Evolutionary conservation across 2,888 invertebrate genomes (phyloP), one percentile per base, ranked within the genome.

Genomic region (Criorhina ranunculi): DNA sequence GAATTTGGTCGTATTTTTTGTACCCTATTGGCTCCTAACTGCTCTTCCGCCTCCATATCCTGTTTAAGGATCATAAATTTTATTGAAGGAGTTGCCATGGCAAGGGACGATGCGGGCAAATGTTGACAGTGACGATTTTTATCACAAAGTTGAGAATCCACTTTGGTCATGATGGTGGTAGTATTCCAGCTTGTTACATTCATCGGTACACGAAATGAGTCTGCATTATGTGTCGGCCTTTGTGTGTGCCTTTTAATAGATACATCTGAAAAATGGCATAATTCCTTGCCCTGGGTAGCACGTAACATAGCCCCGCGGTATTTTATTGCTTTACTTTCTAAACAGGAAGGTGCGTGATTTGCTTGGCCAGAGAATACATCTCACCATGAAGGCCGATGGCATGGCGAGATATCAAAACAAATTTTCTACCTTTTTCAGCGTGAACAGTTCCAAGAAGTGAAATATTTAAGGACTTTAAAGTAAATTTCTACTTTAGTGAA

Each of bases 21-120:
- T 57, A 40, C 19, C 15, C 17, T 17, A 11, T 59, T 44, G 15
- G 35, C 64, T 46, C 35, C 15, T 46, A 24, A 62, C 49, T 33
- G 51, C 51, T 46, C 53, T 53, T 72, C 44, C 70, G 64, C 44
- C 37, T 70, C 42, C 29, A 8, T 46, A 70, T 51, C 64, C 66
- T 42, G 64, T 70, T 72, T 42, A 77, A 66, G 77, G 66, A 67
- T 60, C 77, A 82, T 77, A 76, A 60, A 82, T 72, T 77, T 72
- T 60, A 59, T 72, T 72, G 70, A 76, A 72, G 35, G 82, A 81
- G 76, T 59, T 31, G 35, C 2, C 15, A 46, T 46, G 35, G 33
- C n/a, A 33, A 35, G 42, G 24, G 37, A 24, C 11, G n/a, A 29
- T 37, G 51, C 49, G 42, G 33, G 53, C 35, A 29, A 53, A 42